These are phyloP conservation scores for Phrynocephalus guinanensis DNA, from an alignment of 2,797 vertebrate genomes.

Conservation along the genomic window DNA sequence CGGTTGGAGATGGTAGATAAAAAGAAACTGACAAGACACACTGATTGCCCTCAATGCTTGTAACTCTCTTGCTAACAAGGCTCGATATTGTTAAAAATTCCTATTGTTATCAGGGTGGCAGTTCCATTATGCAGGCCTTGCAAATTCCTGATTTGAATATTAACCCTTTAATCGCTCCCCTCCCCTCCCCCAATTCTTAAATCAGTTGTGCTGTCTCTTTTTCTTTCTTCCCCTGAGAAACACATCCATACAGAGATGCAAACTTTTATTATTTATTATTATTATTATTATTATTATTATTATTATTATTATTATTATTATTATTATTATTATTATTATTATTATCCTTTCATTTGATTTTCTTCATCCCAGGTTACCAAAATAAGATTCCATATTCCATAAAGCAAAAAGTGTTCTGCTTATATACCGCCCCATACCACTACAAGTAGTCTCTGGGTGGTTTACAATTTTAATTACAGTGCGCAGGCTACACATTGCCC, in stretches of 20 bases:
- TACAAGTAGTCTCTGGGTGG: no score
- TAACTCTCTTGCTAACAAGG: constrained; percentile 93
- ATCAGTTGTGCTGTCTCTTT: constrained; percentile 52
- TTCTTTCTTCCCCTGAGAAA: neutral
- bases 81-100: constrained; percentile 96
- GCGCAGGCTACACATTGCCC: no score
- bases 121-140: constrained; percentile 90
- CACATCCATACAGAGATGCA: neutral
- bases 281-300: no score
- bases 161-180: constrained; percentile 80
- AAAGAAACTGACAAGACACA: constrained; percentile 97
- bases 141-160: constrained; percentile 88
- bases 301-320: no score
- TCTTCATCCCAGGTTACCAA: constrained; percentile 26
- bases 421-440: no score
- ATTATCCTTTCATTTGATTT: constrained; percentile 60
- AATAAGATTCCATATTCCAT: constrained; percentile 63
- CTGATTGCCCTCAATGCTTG: constrained; percentile 96
- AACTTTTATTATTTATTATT: no score
- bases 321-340: constrained; percentile 22
- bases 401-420: no score
- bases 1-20: constrained; percentile 92
- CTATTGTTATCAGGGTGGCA: constrained; percentile 91
- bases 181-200: constrained; percentile 64
- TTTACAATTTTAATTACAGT: no score